Evolutionary conservation across 2,888 invertebrate species (phyloP).

Genomic region (Gastrophysa polygoni): DNA sequence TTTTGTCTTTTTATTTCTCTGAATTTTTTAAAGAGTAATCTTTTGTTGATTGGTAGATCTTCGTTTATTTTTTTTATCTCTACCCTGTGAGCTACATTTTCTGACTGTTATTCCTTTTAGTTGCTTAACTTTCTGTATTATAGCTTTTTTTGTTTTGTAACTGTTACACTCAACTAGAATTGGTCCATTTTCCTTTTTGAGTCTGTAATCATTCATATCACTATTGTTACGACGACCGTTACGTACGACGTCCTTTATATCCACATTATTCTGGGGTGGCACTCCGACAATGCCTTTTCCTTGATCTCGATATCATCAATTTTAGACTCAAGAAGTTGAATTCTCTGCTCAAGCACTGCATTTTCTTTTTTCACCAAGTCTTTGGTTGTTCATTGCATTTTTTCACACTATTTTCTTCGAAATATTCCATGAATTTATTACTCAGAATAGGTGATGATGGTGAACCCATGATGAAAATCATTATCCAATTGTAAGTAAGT

Average conservation of each 20-base stretch:
- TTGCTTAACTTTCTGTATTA: too few species aligned
- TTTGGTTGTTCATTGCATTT: too few species aligned
- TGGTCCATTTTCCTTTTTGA: neutral
- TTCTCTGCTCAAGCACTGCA: conserved; percentile 3
- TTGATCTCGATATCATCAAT: conserved; percentile 15
- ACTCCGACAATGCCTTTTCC: conserved; percentile 17
- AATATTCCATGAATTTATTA: too few species aligned
- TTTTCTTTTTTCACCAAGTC: conserved; percentile 23
- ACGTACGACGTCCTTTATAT: neutral
- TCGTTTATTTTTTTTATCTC: conserved; percentile 19
- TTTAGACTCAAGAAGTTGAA: conserved; percentile 12
- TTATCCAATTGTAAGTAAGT: too few species aligned
- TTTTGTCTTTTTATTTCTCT: conserved; percentile 15
- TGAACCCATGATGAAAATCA: too few species aligned
- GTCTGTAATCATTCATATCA: neutral
- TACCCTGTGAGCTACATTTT: conserved; percentile 7
- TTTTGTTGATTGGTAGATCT: conserved; percentile 11
- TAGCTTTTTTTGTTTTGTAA: neutral
- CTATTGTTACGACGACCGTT: neutral
- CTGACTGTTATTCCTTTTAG: too few species aligned
- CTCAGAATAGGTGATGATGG: too few species aligned
- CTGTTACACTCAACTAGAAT: too few species aligned
- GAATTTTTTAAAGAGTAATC: conserved; percentile 13
- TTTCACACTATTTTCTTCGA: too few species aligned
- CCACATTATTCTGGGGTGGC: neutral